phyloP scores from a whole-genome alignment of 2,888 invertebrate species.

The Caenorhabditis macrosperma region DNA sequence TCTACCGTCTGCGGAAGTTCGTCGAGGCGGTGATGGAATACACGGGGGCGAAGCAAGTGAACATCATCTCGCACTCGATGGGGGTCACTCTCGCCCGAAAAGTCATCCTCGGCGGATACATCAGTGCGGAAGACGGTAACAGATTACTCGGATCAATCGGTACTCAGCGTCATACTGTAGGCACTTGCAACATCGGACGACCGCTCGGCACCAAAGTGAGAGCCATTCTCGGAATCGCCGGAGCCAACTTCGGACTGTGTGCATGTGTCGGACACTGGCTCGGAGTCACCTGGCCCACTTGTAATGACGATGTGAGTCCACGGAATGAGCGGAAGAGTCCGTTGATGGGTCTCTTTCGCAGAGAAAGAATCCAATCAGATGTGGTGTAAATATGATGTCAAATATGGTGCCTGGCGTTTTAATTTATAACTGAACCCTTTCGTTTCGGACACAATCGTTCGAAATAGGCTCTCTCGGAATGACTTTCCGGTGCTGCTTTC shows the following conservation, averaged over 20 bases:
- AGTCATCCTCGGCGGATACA: slow-evolving; percentile 68
- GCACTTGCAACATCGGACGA: slow-evolving; percentile 63
- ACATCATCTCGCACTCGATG: slow-evolving; percentile 73
- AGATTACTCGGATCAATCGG: neutral
- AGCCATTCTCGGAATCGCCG: slow-evolving; percentile 70
- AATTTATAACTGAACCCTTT: no score
- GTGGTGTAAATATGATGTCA: no score
- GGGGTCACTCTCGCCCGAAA: slow-evolving; percentile 72
- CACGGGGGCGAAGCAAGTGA: slow-evolving; percentile 65
- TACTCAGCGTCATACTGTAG: neutral
- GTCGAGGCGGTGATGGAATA: slow-evolving; percentile 71
- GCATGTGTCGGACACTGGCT: slow-evolving; percentile 62
- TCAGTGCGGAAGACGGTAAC: slow-evolving; percentile 60
- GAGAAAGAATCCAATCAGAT: no score
- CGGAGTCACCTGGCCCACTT: slow-evolving; percentile 60
- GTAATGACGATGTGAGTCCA: slow-evolving; percentile 56
- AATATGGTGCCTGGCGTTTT: no score
- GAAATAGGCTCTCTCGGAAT: no score
- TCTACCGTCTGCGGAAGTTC: slow-evolving; percentile 64
- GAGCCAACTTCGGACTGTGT: slow-evolving; percentile 73
- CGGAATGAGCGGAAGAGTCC: no score
- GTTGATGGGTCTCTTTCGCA: no score
- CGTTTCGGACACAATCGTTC: no score
- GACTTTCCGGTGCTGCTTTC: no score
- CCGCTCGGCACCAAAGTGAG: slow-evolving; percentile 61